Conservation (phyloP, 2,113 vertebrate species). For the Manacus vitellinus region DNA sequence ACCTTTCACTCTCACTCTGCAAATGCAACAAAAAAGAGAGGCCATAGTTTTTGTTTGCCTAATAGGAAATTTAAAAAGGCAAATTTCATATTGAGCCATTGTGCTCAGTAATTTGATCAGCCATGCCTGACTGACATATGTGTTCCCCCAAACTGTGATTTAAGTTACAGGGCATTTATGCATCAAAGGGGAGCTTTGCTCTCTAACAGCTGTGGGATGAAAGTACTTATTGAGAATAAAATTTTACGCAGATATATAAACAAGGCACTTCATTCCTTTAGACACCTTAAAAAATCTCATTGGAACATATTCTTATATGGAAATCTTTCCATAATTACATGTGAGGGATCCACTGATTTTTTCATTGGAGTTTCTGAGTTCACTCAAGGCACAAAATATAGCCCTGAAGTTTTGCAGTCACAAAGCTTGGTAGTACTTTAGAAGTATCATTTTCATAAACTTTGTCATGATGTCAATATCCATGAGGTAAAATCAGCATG, state of each 20-base stretch:
- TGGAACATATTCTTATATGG: background rate
- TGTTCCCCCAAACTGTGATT: background rate
- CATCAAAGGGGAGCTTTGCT: background rate
- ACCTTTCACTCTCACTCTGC: background rate
- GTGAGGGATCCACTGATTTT: background rate
- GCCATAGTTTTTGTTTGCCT: background rate
- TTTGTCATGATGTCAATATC: background rate
- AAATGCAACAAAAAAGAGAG: background rate
- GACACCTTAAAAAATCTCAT: background rate
- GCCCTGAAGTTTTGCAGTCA: background rate
- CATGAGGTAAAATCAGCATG: background rate
- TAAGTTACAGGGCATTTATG: background rate
- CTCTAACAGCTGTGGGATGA: background rate
- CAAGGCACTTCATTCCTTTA: background rate
- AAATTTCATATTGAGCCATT: background rate
- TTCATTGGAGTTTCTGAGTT: background rate
- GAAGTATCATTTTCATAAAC: background rate
- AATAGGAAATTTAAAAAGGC: background rate
- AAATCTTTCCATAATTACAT: background rate
- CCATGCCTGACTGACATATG: background rate
- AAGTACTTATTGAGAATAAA: background rate
- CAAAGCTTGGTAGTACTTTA: background rate
- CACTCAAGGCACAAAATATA: background rate
- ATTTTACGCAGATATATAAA: background rate
- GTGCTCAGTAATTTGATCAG: conserved; percentile 3